Conservation (phyloP, 1,140 invertebrate genomes). For the Venustaconcha ellipsiformis region DNA sequence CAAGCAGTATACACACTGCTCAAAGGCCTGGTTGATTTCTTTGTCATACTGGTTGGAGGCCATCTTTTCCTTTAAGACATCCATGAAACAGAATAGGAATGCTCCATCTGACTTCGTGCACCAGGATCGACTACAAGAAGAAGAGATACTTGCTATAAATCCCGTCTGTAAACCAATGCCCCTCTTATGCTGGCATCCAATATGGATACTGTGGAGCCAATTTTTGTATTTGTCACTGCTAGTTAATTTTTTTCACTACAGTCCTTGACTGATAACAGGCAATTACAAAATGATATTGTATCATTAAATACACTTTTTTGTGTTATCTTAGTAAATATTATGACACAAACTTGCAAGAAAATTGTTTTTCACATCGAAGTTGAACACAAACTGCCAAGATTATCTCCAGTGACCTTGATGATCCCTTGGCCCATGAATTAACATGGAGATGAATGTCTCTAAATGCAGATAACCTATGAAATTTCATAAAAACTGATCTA, state of each 20-base stretch:
- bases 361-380: too few species aligned
- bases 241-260: background rate
- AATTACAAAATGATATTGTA: too few species aligned
- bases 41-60: conserved; percentile 66
- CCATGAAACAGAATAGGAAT: conserved; percentile 82
- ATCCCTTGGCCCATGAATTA: too few species aligned
- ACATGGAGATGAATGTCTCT: too few species aligned
- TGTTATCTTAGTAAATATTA: too few species aligned
- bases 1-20: conserved; percentile 91
- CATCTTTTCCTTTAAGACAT: conserved; percentile 78
- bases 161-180: background rate
- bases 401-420: too few species aligned
- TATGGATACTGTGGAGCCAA: background rate
- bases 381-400: too few species aligned
- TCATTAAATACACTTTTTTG: too few species aligned
- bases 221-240: background rate
- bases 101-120: conserved; percentile 83
- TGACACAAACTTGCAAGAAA: too few species aligned
- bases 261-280: too few species aligned
- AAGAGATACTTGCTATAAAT: conserved; percentile 6
- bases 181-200: background rate
- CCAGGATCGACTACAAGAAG: conserved; percentile 74
- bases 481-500: too few species aligned
- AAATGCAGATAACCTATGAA: too few species aligned
- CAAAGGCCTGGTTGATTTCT: conserved; percentile 79